Evolutionary conservation across 1,140 invertebrate species (phyloP), one percentile per base, ranked within the genome.

Genomic region (Caenorhabditis brenneri): DNA sequence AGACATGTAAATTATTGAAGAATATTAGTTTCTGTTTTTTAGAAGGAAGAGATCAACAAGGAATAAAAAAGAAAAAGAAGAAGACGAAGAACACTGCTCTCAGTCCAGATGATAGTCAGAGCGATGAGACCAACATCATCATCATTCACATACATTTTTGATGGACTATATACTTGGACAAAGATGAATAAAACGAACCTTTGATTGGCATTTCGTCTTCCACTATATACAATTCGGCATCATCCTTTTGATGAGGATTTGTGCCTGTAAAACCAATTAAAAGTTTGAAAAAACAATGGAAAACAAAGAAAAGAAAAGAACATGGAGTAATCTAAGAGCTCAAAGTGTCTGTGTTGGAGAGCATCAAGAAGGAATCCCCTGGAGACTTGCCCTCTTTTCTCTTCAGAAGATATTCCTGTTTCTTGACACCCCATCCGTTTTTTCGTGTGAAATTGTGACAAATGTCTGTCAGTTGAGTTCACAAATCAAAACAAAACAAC

Each of bases 161-260:
- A 74, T 42, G 36, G n/a, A 42, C 36, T 74, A 24, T 31, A 74
- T 74, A 74, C 31, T 42, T 29, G 22, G 15, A 65, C 29, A 81
- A 33, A 84, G 27, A 51, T 42, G 55, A 36, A 31, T 69, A 22
- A 31, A 46, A 24, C 87, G 69, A 42, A 94, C 94, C 93, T 91
- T 92, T 95, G 1, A 99, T 90, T 0, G 97, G 97, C 60, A 99
- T 92, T 60, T 95, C 93, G 24, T 94, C 92, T 19, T 94, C 91
- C 10, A 94, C 94, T 0, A 96, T 97, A 91, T 94, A 97, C 0
- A 99, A 92, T 90, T 98, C 96, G 0, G 97, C 97, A 48, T 89
- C 87, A 4, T 96, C 96, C 90, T 96, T 97, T 91, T 99, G 97
- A 90, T 99, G 97, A 0, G 97, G 97, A 92, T 99, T 99, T 95